Conservation (phyloP, 2,113 vertebrate species). For the Polyodon spathula region DNA sequence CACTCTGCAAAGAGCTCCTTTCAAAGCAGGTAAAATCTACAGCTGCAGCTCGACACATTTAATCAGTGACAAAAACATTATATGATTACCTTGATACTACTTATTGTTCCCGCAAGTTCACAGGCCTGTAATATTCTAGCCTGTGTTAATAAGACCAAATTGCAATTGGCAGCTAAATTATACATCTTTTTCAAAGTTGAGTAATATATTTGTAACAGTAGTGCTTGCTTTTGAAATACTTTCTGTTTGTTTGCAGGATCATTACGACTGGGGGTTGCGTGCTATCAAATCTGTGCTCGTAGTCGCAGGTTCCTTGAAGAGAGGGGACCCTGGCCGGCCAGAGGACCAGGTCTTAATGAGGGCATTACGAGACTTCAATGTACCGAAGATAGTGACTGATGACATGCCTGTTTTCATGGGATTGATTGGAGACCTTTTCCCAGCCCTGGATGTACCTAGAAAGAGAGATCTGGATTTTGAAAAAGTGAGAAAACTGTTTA, state of each 20-base stretch:
- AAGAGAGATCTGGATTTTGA: slow-evolving; percentile 28
- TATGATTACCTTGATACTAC: no score
- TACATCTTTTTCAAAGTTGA: no score
- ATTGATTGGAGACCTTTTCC: slow-evolving; percentile 62
- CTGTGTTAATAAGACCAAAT: slow-evolving; percentile 44
- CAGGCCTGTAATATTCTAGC: no score
- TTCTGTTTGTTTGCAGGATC: slow-evolving; percentile 16
- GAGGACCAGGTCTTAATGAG: slow-evolving; percentile 38
- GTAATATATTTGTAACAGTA: background rate
- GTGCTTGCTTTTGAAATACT: background rate
- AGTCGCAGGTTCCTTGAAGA: slow-evolving; percentile 23
- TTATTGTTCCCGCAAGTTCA: no score
- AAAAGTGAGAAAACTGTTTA: slow-evolving; percentile 20
- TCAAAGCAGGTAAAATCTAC: no score
- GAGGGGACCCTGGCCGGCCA: slow-evolving; percentile 23
- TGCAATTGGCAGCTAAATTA: slow-evolving; percentile 35
- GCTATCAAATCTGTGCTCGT: slow-evolving; percentile 25
- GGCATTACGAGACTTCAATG: slow-evolving; percentile 59
- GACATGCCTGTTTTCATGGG: slow-evolving; percentile 62
- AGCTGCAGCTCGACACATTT: no score
- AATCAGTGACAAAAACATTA: no score
- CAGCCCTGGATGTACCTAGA: slow-evolving; percentile 50
- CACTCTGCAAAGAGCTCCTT: no score
- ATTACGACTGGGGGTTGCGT: slow-evolving; percentile 18
- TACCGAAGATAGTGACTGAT: slow-evolving; percentile 57